These are phyloP conservation scores for Nesometra sesokonis DNA, from an alignment of 35 echinoderm and acorn worm genomes.

Conservation along the genomic window DNA sequence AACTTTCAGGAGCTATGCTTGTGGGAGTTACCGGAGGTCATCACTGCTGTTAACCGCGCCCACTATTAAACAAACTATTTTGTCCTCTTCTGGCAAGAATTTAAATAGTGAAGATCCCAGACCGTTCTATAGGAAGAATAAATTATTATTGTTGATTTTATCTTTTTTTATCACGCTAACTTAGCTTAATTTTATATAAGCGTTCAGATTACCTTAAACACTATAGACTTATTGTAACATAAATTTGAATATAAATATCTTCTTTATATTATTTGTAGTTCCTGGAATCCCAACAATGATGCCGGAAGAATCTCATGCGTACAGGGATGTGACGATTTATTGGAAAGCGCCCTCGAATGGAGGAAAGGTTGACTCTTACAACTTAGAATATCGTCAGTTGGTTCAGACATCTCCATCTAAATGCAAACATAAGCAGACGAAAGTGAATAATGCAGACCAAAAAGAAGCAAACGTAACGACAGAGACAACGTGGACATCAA, in stretches of 20 bases:
- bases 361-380: conserved; percentile 48
- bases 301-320: conserved; percentile 19
- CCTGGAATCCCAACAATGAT: conserved; percentile 39
- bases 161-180: neutral
- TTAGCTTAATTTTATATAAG: neutral
- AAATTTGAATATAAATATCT: neutral
- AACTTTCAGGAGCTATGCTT: too few relatives aligned
- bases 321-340: conserved; percentile 18
- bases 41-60: too few relatives aligned
- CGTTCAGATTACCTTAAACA: too few relatives aligned
- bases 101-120: too few relatives aligned
- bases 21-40: too few relatives aligned
- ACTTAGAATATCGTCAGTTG: conserved; percentile 47
- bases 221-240: too few relatives aligned
- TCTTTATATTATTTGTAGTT: conserved; percentile 38
- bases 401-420: neutral
- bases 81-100: too few relatives aligned
- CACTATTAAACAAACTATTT: too few relatives aligned
- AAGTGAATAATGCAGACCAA: neutral
- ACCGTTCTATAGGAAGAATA: too few relatives aligned
- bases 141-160: too few relatives aligned
- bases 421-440: neutral
- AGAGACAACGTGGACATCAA: neutral
- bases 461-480: neutral
- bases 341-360: conserved; percentile 35